Base-by-base conservation (phyloP, 2,888 invertebrate genomes). In the Sepioteuthis lessoniana region DNA sequence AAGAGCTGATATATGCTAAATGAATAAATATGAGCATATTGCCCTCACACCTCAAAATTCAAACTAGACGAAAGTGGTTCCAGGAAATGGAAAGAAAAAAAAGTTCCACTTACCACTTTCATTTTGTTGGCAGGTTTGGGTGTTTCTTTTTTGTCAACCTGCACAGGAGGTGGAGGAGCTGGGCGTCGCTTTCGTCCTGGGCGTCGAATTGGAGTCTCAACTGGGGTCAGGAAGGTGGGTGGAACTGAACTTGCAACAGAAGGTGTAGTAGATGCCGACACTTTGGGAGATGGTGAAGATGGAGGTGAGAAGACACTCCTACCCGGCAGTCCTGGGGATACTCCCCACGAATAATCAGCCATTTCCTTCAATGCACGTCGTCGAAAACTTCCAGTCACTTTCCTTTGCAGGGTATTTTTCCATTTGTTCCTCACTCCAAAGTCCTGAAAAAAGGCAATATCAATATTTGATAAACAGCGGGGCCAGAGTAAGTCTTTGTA, bases 351-450 rank as follows among this genome's bases (percentile, higher is more conserved):
- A 21, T 93, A 93, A 25, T 93, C 93, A 37, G 37, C 60, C 93
- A 93, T 93, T 55, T 93, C 37, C 55, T 93, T 93, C n/a, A 93
- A 16, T 10, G 55, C 60, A n/a, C 50, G 50, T 19, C 55, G 47
- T 7, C 93, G 93, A 37, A 93, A 60, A 60, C 55, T 60, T 13
- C 93, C 93, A 37, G 93, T 60, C 28, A 93, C 93, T 60, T 55
- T 93, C n/a, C 93, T 93, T 93, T 60, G 50, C 60, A 93, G 25
- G 28, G 93, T 93, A 35, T 93, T 93, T 35, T 93, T 93, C 93
- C 93, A 93, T 92, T 92, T 92, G 46, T 76, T 76, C n/a, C 76
- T 76, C 13, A 76, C 76, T 3, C 76, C 76, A 16, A 13, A n/a
- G n/a, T 76, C 76, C 76, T 76, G n/a, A 0, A 76, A 76, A 25